A percentile compares a stretch with the other conserved stretches of the same genome.
phyloP scores from a whole-genome alignment of 2,113 vertebrate genomes.

The Tamias sibiricus region DNA sequence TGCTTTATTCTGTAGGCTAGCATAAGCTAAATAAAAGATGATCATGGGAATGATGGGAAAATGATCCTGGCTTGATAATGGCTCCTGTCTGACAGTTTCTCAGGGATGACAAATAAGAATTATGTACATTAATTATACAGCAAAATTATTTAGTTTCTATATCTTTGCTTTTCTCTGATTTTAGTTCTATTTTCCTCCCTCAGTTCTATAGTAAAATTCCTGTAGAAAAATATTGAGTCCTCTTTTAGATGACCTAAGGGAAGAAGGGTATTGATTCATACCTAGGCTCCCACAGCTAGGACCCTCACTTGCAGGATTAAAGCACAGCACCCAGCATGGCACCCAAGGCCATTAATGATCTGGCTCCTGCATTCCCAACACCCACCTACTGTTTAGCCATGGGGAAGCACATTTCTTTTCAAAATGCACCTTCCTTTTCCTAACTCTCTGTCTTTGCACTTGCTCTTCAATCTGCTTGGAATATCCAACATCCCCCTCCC shows the following conservation, averaged over 20 bases:
- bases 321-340: neutral
- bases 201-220: slow-evolving; percentile 33
- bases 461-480: slow-evolving; percentile 17
- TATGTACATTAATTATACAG: slow-evolving; percentile 13
- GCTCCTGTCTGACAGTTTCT: neutral
- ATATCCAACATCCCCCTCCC: neutral
- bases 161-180: slow-evolving; percentile 53
- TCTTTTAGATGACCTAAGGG: slow-evolving; percentile 31
- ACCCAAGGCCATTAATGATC: slow-evolving; percentile 50
- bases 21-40: neutral
- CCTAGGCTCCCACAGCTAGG: neutral
- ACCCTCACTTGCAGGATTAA: slow-evolving; percentile 32
- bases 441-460: slow-evolving; percentile 38
- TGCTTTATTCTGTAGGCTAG: neutral
- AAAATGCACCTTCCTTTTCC: slow-evolving; percentile 30
- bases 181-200: slow-evolving; percentile 3
- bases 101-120: neutral
- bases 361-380: neutral
- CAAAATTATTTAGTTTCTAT: slow-evolving; percentile 34
- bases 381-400: neutral
- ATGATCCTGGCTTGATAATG: neutral
- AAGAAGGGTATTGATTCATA: slow-evolving; percentile 18
- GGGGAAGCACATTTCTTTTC: slow-evolving; percentile 52
- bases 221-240: slow-evolving; percentile 14
- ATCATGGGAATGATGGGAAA: neutral